phyloP scores from a whole-genome alignment of 2,888 invertebrate genomes.

The Balanococcus diminutus region DNA sequence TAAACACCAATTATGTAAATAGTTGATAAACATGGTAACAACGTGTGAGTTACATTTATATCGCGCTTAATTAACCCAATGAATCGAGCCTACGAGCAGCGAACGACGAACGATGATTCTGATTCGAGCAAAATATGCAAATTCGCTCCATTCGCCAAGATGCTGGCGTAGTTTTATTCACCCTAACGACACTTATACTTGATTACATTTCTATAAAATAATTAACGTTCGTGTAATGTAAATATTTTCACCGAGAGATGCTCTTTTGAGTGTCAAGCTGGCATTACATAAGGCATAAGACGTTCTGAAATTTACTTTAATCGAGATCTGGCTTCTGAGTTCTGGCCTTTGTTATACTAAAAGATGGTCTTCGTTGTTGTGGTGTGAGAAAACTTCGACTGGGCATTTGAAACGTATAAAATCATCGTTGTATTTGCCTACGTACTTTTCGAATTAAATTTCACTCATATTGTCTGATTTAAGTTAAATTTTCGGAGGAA shows the following conservation, averaged over 20 bases:
- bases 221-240: conserved; percentile 5
- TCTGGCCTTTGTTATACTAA: neutral
- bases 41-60: conserved; percentile 20
- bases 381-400: too few relatives aligned
- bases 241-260: neutral
- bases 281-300: neutral
- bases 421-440: neutral
- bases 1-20: conserved; percentile 7
- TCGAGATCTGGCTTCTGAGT: neutral
- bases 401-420: neutral
- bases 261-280: neutral
- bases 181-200: neutral
- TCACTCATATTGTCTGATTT: neutral
- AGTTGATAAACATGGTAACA: neutral
- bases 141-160: neutral
- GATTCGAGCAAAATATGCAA: neutral
- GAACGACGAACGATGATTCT: neutral
- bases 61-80: conserved; percentile 5
- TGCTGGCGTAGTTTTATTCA: neutral
- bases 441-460: too few relatives aligned
- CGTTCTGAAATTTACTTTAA: neutral
- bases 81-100: neutral
- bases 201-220: conserved; percentile 26
- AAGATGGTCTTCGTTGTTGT: neutral
- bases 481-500: neutral